phyloP scores from a whole-genome alignment of 2,797 vertebrate species.

The Darevskia mixta region DNA sequence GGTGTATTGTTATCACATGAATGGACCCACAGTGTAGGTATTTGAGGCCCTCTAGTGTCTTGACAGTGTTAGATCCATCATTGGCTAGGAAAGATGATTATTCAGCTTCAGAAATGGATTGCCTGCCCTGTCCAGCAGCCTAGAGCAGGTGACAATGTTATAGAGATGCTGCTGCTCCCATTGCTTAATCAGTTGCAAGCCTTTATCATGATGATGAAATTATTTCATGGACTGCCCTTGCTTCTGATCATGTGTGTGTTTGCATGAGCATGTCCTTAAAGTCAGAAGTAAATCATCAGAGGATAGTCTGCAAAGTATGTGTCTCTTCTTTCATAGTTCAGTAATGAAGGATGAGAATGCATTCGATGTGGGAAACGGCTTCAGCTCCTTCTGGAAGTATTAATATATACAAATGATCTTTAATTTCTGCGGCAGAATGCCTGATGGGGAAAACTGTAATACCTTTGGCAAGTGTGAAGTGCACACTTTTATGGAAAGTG shows the following conservation, averaged over 20 bases:
- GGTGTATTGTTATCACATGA: background rate
- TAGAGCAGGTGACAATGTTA: background rate
- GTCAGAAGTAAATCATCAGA: background rate
- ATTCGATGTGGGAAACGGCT: background rate
- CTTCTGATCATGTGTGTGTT: background rate
- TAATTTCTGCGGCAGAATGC: slow-evolving; percentile 1
- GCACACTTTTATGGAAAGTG: background rate
- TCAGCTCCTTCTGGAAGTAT: background rate
- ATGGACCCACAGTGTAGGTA: background rate
- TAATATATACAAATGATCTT: slow-evolving; percentile 9
- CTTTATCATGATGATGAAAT: background rate
- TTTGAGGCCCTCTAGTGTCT: slow-evolving; percentile 41
- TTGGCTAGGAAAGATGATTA: background rate
- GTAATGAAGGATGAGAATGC: background rate
- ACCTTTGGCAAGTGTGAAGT: background rate
- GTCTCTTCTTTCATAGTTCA: background rate
- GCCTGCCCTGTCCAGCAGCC: background rate
- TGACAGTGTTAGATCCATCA: slow-evolving; percentile 1
- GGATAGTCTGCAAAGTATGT: background rate
- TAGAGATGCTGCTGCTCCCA: background rate
- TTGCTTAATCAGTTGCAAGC: background rate
- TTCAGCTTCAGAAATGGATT: background rate
- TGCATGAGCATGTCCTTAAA: background rate
- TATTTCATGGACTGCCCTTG: background rate
- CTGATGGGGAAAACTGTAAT: background rate